phyloP scores from a whole-genome alignment of 2,797 vertebrate genomes.

The Lacerta bilineata region DNA sequence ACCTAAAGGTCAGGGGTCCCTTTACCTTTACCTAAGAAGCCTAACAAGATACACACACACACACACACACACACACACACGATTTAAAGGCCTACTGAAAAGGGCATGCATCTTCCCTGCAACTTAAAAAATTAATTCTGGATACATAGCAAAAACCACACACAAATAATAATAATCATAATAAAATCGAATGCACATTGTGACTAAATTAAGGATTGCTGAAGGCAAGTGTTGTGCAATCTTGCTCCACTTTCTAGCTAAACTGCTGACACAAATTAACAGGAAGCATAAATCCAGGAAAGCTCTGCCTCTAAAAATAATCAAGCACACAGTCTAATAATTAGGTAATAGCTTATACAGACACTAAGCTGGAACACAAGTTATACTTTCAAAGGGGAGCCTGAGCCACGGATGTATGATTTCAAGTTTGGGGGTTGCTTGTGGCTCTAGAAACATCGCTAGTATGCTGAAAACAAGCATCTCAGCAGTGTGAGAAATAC shows the following conservation, averaged over 20 bases:
- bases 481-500: background rate
- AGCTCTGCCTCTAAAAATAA: conserved; percentile 11
- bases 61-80: background rate
- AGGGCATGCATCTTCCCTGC: background rate
- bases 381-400: background rate
- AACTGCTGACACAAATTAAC: conserved; percentile 9
- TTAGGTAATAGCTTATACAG: background rate
- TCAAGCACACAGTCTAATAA: background rate
- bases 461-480: background rate
- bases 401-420: background rate
- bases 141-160: background rate
- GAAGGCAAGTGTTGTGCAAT: background rate
- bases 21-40: too few species aligned
- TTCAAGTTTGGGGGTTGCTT: background rate
- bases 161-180: too few species aligned
- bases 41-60: background rate
- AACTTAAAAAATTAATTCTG: background rate
- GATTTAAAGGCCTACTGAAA: background rate
- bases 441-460: background rate
- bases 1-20: too few species aligned
- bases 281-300: conserved; percentile 7
- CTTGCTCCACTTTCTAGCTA: conserved; percentile 3
- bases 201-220: background rate
- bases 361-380: conserved; percentile 14
- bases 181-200: background rate